Conservation (phyloP, 2,113 vertebrate species). For the Callopanchax toddi region DNA sequence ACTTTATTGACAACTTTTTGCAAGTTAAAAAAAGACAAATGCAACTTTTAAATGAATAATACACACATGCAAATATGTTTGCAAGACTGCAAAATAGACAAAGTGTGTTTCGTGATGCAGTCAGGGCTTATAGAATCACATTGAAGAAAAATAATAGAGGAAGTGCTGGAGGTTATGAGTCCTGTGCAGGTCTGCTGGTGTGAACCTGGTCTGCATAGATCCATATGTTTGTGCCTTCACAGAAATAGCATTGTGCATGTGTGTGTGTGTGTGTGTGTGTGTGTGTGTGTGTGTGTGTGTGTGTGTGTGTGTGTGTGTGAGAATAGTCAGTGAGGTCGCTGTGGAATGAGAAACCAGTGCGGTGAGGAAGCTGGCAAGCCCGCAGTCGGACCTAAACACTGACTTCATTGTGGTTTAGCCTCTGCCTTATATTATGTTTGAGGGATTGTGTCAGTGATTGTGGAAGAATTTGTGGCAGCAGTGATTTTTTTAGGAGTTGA, state of each 20-base stretch:
- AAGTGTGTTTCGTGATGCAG: too few species aligned
- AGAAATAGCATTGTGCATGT: conserved; percentile 40
- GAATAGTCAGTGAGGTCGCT: conserved; percentile 56
- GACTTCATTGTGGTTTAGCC: conserved; percentile 74
- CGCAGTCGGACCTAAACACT: conserved; percentile 64
- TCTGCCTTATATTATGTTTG: conserved; percentile 66
- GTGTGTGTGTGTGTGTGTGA: conserved; percentile 11
- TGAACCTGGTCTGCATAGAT: conserved; percentile 40
- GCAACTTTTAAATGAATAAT: too few species aligned
- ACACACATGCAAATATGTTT: too few species aligned
- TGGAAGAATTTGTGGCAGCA: conserved; percentile 54
- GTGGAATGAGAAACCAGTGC: conserved; percentile 70
- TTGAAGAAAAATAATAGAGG: conserved; percentile 65
- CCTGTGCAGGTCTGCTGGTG: conserved; percentile 39
- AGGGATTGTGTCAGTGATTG: conserved; percentile 59
- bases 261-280: neutral
- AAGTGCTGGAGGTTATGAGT: conserved; percentile 38
- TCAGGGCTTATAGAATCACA: conserved; percentile 51
- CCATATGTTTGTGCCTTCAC: conserved; percentile 65
- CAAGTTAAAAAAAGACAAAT: conserved; percentile 1
- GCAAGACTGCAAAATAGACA: too few species aligned
- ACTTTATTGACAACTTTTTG: neutral
- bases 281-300: conserved; percentile 10
- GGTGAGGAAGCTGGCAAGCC: conserved; percentile 60
- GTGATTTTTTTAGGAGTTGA: conserved; percentile 50